Conservation (phyloP, 2,113 vertebrate genomes). For the Xiphorhynchus elegans region DNA sequence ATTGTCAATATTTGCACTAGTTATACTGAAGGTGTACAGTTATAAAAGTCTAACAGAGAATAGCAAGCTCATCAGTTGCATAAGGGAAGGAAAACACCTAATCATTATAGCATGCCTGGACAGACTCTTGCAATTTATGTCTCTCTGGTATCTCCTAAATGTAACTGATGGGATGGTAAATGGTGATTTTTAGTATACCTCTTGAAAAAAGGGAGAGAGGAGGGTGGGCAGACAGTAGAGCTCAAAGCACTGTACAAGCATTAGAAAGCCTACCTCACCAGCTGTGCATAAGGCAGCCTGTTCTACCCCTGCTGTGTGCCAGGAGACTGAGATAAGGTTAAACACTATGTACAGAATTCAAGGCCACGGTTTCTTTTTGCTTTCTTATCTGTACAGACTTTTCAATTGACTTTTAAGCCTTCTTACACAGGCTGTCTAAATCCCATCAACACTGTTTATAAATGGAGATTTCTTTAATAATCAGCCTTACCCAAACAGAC, state of each 20-base stretch:
- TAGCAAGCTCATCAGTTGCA: background rate
- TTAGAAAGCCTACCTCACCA: background rate
- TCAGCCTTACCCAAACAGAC: background rate
- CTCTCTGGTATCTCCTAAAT: background rate
- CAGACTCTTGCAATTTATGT: background rate
- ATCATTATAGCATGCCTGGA: background rate
- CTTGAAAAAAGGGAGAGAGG: background rate
- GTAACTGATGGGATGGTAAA: background rate
- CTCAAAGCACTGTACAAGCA: background rate
- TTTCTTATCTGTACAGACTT: constrained; percentile 29
- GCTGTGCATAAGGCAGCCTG: background rate
- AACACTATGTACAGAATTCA: constrained; percentile 5
- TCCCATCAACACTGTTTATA: constrained; percentile 23
- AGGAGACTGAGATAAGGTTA: background rate
- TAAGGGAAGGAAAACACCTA: background rate
- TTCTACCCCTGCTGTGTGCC: background rate
- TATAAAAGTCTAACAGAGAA: background rate
- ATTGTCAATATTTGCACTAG: constrained; percentile 23
- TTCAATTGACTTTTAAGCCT: constrained; percentile 40
- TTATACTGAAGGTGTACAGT: background rate
- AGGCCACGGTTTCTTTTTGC: constrained; percentile 31
- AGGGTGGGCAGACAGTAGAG: background rate
- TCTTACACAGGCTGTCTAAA: constrained; percentile 3
- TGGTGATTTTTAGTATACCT: background rate
- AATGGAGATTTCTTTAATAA: constrained; percentile 28